These are phyloP conservation scores for Graptemys geographica DNA, from an alignment of 2,797 vertebrate species.

Conservation along the genomic window DNA sequence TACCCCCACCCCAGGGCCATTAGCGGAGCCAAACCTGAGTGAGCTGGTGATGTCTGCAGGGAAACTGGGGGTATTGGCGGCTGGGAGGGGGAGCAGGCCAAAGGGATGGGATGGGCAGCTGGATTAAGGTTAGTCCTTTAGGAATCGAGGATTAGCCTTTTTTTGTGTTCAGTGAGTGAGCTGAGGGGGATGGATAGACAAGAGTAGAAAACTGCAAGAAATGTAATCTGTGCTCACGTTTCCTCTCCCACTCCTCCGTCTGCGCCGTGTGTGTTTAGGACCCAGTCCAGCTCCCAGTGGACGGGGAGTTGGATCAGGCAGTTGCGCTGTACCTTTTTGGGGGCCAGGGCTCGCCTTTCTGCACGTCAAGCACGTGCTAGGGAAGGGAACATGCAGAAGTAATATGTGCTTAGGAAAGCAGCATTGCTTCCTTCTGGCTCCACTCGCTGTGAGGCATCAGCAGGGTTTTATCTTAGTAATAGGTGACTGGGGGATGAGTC, in stretches of 20 bases:
- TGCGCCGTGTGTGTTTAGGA: not conserved
- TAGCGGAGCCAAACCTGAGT: too few species aligned
- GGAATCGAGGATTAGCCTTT: not conserved
- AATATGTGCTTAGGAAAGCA: not conserved
- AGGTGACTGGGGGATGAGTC: too few species aligned
- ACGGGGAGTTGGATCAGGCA: not conserved
- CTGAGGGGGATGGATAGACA: not conserved
- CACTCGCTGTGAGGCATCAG: not conserved
- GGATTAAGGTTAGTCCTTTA: not conserved
- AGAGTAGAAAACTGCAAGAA: not conserved
- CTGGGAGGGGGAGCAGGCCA: not conserved
- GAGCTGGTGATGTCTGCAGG: not conserved
- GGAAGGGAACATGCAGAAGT: not conserved
- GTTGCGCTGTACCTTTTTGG: not conserved
- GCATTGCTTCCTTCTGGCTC: not conserved
- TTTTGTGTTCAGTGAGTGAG: not conserved
- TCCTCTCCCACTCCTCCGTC: not conserved
- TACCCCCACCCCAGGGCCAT: too few species aligned
- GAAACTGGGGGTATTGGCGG: not conserved
- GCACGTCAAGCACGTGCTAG: not conserved
- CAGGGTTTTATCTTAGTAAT: not conserved
- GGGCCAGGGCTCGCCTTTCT: not conserved
- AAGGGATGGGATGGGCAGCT: not conserved
- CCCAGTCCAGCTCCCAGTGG: not conserved
- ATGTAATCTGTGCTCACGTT: too few species aligned